Evolutionary conservation across 2,888 invertebrate species (phyloP).

Genomic region (Rugalucina vietnamica): DNA sequence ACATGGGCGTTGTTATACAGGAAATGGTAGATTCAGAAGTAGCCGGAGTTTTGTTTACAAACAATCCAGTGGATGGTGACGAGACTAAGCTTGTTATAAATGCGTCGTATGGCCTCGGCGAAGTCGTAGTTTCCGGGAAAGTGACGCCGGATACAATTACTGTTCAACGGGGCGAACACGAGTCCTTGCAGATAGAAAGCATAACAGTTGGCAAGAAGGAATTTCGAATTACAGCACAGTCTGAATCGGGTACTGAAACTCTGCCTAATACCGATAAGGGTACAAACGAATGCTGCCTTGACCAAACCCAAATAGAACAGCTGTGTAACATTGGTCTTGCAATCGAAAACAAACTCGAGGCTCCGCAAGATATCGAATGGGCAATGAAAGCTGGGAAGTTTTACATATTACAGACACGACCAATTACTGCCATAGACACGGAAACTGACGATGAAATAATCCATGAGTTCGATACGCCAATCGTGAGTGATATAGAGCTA

Average conservation of each 20-base stretch:
- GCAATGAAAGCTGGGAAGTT: neutral
- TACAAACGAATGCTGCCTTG: neutral
- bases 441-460: constrained; percentile 26
- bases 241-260: neutral
- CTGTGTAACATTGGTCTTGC: neutral
- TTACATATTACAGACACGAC: constrained; percentile 24
- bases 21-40: constrained; percentile 28
- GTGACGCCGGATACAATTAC: constrained; percentile 7
- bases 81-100: constrained; percentile 19
- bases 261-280: neutral
- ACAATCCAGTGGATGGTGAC: constrained; percentile 12
- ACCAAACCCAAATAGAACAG: neutral
- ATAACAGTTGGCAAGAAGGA: neutral
- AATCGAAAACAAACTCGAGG: neutral
- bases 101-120: constrained; percentile 23
- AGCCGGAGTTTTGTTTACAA: constrained; percentile 24
- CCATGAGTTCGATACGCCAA: constrained; percentile 36
- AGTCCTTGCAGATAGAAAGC: neutral
- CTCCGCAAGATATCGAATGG: constrained; percentile 30
- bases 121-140: constrained; percentile 24
- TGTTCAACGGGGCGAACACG: neutral
- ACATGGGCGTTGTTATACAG: constrained; percentile 24
- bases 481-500: neutral
- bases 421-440: constrained; percentile 3
- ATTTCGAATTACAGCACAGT: neutral